Base-by-base conservation (phyloP, 2,113 vertebrate species). In the Seriola quinqueradiata region DNA sequence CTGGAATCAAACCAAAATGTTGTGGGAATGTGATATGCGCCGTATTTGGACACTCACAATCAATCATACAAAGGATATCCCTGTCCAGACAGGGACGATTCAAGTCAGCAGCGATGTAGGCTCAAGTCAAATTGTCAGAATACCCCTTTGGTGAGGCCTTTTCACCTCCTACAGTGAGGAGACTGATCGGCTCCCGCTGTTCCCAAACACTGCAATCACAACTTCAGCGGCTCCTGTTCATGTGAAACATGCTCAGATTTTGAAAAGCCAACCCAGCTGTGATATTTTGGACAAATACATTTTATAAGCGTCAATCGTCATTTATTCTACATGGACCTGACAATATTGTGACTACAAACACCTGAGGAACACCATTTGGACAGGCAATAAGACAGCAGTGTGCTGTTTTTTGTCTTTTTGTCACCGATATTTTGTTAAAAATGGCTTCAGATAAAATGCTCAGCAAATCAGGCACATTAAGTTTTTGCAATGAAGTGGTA, bases 131-230 rank as follows among this genome's bases (percentile, higher is more conserved):
- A 28, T 17, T 40, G 34, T 46, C 19, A 60, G 32, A 36, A 13
- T 14, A 46, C 4, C 57, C 13, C 48, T n/a, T 5, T 16, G 14
- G 42, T 0, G 5, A 46, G n/a, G 44, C 5, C 52, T 40, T 8
- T 36, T 64, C 58, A 74, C 69, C 72, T 23, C 73, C 64, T 48
- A 60, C 59, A 48, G 59, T 17, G 77, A 77, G 5, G 40, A 40
- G 54, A 82, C 4, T 40, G 48, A 58, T 77, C 42, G 8, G 36
- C 46, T 36, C 64, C 38, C 13, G 8, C 73, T 70, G 58, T 74
- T 74, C 8, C 12, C 36, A 48, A 75, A 9, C 21, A 21, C 61
- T 54, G 68, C 72, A 70, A 82, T 82, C 71, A 77, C 65, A 77
- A 52, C 59, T 54, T 57, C 9, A 75, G 25, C 0, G 10, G 52